Percentiles rank a stretch among this genome's conserved stretches.
phyloP scores from a whole-genome alignment of 2,113 vertebrate species.

The Rousettus leschenaultii region DNA sequence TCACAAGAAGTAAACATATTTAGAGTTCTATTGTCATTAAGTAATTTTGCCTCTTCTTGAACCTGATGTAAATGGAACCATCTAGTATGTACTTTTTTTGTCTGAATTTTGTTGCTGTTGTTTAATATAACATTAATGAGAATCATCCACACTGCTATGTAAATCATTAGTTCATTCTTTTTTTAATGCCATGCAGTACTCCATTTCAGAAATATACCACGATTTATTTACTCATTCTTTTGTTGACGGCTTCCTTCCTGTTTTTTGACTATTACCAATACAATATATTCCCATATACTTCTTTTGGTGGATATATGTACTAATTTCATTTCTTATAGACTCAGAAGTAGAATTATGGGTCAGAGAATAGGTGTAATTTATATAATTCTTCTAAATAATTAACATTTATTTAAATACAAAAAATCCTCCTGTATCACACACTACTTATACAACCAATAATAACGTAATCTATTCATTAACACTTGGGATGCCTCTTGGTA shows the following conservation, averaged over 20 bases:
- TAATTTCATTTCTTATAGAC: background rate
- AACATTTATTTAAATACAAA: conserved; percentile 27
- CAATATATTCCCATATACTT: background rate
- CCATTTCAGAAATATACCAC: conserved; percentile 17
- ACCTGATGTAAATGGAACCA: background rate
- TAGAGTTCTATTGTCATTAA: background rate
- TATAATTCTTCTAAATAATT: conserved; percentile 4
- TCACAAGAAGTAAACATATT: background rate
- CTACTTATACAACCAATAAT: conserved; percentile 21
- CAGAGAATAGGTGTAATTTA: background rate
- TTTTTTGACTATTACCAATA: conserved; percentile 15
- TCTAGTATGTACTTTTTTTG: background rate
- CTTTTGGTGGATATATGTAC: background rate
- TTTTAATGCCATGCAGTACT: background rate
- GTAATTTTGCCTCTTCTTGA: conserved; percentile 36
- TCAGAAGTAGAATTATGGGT: conserved; percentile 2
- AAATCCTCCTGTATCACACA: background rate
- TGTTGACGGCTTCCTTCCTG: background rate
- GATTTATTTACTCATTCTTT: conserved; percentile 21
- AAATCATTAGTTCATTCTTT: background rate
- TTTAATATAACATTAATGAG: background rate
- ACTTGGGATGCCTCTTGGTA: background rate
- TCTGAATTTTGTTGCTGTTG: background rate
- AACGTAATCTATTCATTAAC: background rate
- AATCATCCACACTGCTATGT: background rate